These are phyloP conservation scores for Apodemus agrarius DNA, from an alignment of 2,797 vertebrate genomes.

Conservation along the genomic window DNA sequence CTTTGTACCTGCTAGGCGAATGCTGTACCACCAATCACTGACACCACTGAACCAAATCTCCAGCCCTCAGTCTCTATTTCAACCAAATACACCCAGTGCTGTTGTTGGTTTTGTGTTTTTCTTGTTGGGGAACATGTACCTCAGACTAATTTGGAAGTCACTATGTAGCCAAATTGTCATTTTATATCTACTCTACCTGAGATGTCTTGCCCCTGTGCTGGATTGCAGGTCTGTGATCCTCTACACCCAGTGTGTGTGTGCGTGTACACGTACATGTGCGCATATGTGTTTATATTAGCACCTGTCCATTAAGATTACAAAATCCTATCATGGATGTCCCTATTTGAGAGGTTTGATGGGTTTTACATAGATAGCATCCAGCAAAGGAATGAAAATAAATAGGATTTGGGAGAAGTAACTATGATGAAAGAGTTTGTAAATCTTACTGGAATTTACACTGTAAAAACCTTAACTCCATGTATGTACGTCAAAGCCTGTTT, in stretches of 20 bases:
- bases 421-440: constrained; percentile 46
- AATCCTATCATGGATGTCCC: not conserved
- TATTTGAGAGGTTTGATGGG: not conserved
- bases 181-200: not conserved
- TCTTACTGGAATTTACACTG: not conserved
- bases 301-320: constrained; percentile 1
- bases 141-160: not conserved
- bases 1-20: too few relatives aligned
- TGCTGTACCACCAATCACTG: too few relatives aligned
- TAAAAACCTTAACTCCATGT: constrained; percentile 14
- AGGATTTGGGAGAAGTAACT: not conserved
- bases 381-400: constrained; percentile 1
- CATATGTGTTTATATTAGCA: not conserved
- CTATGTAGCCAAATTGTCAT: not conserved
- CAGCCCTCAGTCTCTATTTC: not conserved
- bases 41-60: not conserved
- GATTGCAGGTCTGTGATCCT: not conserved
- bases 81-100: not conserved
- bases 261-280: too few relatives aligned
- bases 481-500: constrained; percentile 31
- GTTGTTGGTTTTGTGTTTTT: not conserved
- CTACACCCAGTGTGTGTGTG: not conserved
- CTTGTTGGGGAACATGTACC: not conserved
- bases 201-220: not conserved
- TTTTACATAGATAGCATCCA: not conserved